Evolutionary conservation across 1,140 invertebrate species (phyloP), one percentile per base, ranked within the genome.

Genomic region (Vanessa atalanta): DNA sequence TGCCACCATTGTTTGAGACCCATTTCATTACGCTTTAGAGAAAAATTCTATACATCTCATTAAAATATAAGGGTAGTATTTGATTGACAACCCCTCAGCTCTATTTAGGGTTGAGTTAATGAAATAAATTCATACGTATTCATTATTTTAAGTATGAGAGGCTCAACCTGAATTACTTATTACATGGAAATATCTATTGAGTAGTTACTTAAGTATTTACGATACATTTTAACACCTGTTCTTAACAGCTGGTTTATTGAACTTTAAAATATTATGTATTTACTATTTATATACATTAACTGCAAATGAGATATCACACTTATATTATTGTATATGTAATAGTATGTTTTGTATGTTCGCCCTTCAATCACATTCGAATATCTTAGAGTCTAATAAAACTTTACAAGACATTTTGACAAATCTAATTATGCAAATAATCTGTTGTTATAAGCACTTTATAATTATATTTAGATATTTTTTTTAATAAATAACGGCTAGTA

Each of bases 71-170:
- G 68, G 72, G 65, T 55, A 31, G 57, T 65, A 14, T 66, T 48
- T 78, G 68, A 74, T 70, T 74, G 68, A 78, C 68, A 71, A 37
- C 65, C 60, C 68, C 70, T 71, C 31, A 64, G 61, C 55, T 60
- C 53, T 11, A 47, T 16, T 60, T 53, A 51, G 48, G 64, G 65
- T 72, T 66, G 73, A 43, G 26, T n/a, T 20, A 26, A 53, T 43
- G 55, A 50, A 71, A 67, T 61, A 60, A 65, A 67, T 53, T 67
- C 68, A 75, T 70, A 71, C 67, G 70, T 50, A 71, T 71, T 71
- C 61, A 71, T 71, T 71, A 61, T n/a, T 31, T 3, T 48, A 16
- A 43, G 9, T 51, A 51, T 55, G 61, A 8, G 61, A 8, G 48
- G 48, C 26, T 20, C 4, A 47, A 47, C 31, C 3, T 20, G 8